Evolutionary conservation across 2,797 vertebrate genomes (phyloP).

Genomic region (Sphenopsis melanotis): DNA sequence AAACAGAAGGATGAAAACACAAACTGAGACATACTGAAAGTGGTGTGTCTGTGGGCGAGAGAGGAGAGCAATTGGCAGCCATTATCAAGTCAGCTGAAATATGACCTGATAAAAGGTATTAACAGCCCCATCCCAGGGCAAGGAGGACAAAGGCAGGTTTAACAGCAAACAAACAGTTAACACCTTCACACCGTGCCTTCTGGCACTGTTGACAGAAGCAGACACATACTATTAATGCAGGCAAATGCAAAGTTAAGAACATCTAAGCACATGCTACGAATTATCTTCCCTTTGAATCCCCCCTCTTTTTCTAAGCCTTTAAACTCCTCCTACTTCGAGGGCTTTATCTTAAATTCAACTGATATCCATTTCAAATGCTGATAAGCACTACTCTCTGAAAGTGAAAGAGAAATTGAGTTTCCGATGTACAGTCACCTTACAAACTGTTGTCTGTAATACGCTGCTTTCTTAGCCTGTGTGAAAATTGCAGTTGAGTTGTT

Average conservation of each 20-base stretch:
- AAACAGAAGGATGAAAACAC: not conserved
- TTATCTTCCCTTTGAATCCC: not conserved
- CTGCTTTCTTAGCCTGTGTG: not conserved
- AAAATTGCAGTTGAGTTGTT: not conserved
- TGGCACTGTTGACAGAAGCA: not conserved
- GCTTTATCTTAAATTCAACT: not conserved
- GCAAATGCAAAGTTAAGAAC: not conserved
- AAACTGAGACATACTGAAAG: not conserved
- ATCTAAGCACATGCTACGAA: not conserved
- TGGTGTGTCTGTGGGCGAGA: not conserved
- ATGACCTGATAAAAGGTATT: not conserved
- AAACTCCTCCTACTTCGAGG: not conserved
- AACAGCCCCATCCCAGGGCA: not conserved
- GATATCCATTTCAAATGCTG: not conserved
- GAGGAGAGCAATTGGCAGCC: not conserved
- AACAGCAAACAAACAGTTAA: not conserved
- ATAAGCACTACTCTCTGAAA: not conserved
- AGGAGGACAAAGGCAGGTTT: not conserved
- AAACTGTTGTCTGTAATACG: fast-evolving
- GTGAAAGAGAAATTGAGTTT: not conserved
- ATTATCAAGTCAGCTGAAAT: not conserved
- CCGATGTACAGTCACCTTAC: not conserved
- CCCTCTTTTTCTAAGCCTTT: not conserved
- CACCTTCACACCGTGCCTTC: not conserved
- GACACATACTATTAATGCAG: not conserved